Evolutionary conservation across 2,888 invertebrate species (phyloP), one percentile per base, ranked within the genome.

Genomic region (Augiades crinisus): DNA sequence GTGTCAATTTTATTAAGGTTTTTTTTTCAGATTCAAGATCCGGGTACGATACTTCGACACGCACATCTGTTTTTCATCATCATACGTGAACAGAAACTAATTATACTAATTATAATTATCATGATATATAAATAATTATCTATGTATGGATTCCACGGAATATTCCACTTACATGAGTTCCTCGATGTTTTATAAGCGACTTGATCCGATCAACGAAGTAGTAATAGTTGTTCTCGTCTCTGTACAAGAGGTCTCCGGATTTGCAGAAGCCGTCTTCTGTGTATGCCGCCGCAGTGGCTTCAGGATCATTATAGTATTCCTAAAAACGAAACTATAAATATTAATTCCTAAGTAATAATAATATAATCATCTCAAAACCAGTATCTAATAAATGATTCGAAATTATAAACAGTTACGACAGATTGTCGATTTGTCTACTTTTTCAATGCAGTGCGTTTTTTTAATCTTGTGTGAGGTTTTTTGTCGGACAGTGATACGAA

Each of bases 241-340:
- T 65, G 54, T 78, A 81, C 12, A 87, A 49, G 1, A 87, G 56
- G 47, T 87, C 87, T 0, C 87, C 87, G 0, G 82, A 75, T 47
- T 76, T 83, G 59, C 62, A 75, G 72, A 72, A 87, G 2, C 87
- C 85, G 47, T 84, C 87, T 6, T 72, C 64, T 10, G 84, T 62
- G 45, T 81, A 72, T 0, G 65, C 74, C 1, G 63, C 63, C 1
- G 70, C 72, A 0, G 85, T 85, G 50, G 74, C 76, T 46, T 76
- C 71, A 0, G 80, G 80, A 21, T 79, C 70, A 5, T 77, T 70
- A 31, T 70, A 69, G 21, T 77, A 77, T 36, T 65, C 69, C 76
- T 77, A 54, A 14, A 54, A 62, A 5, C 22, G 33, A 1, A 34
- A 6, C n/a, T n/a, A 2, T 2, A n/a, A 24, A 24, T n/a, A n/a